Base-by-base conservation (phyloP, 2,888 invertebrate genomes). In the Habroteleia sp. region DNA sequence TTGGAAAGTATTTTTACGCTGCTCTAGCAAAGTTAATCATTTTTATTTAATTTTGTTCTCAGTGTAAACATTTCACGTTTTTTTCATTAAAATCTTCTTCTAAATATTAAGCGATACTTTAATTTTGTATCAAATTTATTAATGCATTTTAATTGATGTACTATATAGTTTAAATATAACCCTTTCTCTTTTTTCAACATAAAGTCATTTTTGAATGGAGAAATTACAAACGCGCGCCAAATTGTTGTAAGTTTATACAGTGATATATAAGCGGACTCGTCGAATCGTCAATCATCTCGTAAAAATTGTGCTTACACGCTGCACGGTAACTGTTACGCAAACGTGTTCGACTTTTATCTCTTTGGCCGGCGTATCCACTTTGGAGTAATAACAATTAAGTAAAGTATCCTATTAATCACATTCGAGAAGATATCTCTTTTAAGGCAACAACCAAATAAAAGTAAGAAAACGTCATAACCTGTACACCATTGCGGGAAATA, bases 261-360 rank as follows among this genome's bases (percentile, higher is more conserved):
- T 29, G 33, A 65, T 65, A 44, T 16, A 44, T 54, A 35, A 52
- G 33, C 35, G 33, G 29, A 54, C 31, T 17, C 46, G 37, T 54
- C 58, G 33, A 33, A 65, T 41, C 54, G 54, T 54, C 54, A 65
- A 52, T 65, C 65, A 66, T 46, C 54, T 35, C 52, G 23, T n/a
- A 52, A 65, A 52, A 42, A 20, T 23, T 35, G 1, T 16, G 35
- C 39, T 39, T 39, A 17, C 20, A 5, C 4, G 16, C 4, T 5
- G 16, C 17, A 0, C 35, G n/a, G 23, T 14, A 8, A 1, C 13
- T 16, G 50, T 52, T 63, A 33, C 50, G 50, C 29, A 63, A 50
- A 48, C 31, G 27, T 7, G 39, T 39, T 31, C 29, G 50, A 41
- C 14, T 41, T 63, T 29, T 52, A 41, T 50, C 25, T 50, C 3